Base-by-base conservation (phyloP, 2,888 invertebrate genomes). In the Nomada hirtipes region DNA sequence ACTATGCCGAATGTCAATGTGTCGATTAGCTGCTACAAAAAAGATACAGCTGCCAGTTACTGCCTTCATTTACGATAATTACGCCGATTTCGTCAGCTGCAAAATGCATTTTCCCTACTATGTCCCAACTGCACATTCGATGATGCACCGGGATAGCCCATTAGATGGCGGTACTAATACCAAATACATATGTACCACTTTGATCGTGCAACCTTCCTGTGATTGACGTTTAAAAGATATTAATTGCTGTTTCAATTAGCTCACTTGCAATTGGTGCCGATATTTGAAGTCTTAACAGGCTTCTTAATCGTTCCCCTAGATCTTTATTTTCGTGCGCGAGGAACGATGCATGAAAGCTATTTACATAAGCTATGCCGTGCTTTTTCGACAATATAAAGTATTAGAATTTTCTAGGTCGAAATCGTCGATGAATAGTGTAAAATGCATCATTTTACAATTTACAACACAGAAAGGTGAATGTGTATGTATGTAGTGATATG, bases 161-260 rank as follows among this genome's bases (percentile, higher is more conserved):
- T 36, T 44, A 81, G 82, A 59, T 81, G 72, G 18, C 76, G 55
- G 69, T 20, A 82, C 69, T n/a, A 15, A 23, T 13, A 29, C 0
- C 36, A 0, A 36, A 36, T 36, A 36, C 1, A 7, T 4, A 29
- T 29, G 4, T 29, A 36, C 42, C 50, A 47, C 29, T 80, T 79
- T 63, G 47, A 74, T 79, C 60, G 23, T 20, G 59, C 52, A 67
- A 67, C 64, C 44, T 67, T 68, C 68, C 42, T 18, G 42, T 63
- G 63, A 67, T 75, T 75, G 68, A 79, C 74, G 15, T 55, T 55
- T 67, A 67, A 57, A 75, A 71, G 4, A 7, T 36, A 36, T 79
- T 75, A 71, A 80, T 75, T 44, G n/a, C 29, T n/a, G 11, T 26
- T 23, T 60, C 52, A 75, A 67, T 80, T 71, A 57, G 63, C 59